Base-by-base conservation (phyloP, 1,140 invertebrate genomes). In the Drosophila aff. region DNA sequence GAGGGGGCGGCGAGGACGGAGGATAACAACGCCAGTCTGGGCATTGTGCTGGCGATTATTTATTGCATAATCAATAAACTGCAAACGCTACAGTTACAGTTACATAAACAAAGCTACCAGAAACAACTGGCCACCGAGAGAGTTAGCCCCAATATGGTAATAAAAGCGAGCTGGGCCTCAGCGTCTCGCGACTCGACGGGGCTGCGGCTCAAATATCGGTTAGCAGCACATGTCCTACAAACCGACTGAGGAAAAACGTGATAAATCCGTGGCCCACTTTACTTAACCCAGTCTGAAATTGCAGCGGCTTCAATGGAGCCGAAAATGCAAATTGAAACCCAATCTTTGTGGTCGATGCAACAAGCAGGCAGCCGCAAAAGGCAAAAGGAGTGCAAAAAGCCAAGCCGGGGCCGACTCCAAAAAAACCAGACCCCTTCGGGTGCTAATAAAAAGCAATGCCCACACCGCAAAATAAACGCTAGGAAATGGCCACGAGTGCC, bases 211-310 rank as follows among this genome's bases (percentile, higher is more conserved):
- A 72, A 77, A 90, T 91, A 91, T 91, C 87, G 85, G 85, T 90
- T 91, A 91, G 85, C 72, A 59, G 85, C 87, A 86, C 85, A 90
- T 91, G 85, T 90, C 87, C 85, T 91, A 91, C 85, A 91, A 91
- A 91, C 82, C 82, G 82, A 89, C 67, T 90, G 77, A 73, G 47
- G 66, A 73, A 82, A 89, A 85, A 90, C 85, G 84, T 87, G 84
- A 87, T 87, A 78, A 84, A 90, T 89, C 74, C 81, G 57, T 89
- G 84, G 50, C 81, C 84, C 84, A 87, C 76, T 89, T 84, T 80
- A 57, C 66, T 76, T 79, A 72, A 40, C 64, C 73, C 67, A 76
- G 47, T 71, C 84, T 78, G 71, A 73, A 89, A 90, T 84, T 90
- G 81, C 85, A 69, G 69, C 81, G 62, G 81, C 83, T 86, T 87